phyloP scores from a whole-genome alignment of 2,888 invertebrate genomes.

The Rotaria socialis region DNA sequence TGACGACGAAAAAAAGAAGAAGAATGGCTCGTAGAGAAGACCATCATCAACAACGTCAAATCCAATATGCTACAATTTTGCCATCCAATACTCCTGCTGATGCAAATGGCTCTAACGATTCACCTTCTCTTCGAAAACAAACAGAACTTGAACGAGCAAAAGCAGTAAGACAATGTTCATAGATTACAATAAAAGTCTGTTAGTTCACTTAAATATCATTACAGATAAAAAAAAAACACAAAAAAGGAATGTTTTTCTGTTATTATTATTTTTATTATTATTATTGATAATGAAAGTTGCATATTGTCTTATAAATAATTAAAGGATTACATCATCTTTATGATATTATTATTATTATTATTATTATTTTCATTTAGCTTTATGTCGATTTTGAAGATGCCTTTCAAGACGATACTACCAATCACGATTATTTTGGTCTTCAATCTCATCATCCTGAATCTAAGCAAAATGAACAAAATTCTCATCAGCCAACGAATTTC shows the following conservation, averaged over 20 bases:
- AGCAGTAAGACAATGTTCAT: not conserved
- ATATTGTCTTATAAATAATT: too few relatives aligned
- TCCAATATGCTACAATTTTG: not conserved
- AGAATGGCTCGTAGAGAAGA: not conserved
- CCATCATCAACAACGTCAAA: not conserved
- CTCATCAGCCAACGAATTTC: not conserved
- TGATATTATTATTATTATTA: too few relatives aligned
- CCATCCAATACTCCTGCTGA: not conserved
- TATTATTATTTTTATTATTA: not conserved
- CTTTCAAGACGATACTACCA: not conserved
- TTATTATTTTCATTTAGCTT: not conserved
- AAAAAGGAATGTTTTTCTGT: not conserved
- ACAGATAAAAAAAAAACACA: not conserved
- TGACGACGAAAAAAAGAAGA: too few relatives aligned
- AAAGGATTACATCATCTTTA: too few relatives aligned
- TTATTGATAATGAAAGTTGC: too few relatives aligned
- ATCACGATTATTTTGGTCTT: slow-evolving; percentile 23
- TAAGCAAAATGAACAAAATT: not conserved
- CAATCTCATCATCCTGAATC: not conserved
- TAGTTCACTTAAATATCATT: too few relatives aligned
- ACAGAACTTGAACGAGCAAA: not conserved
- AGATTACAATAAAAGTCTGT: too few relatives aligned
- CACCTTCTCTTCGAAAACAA: not conserved
- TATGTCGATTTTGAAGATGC: slow-evolving; percentile 27
- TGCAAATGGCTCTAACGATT: not conserved